Evolutionary conservation across 2,113 vertebrate species (phyloP), one percentile per base, ranked within the genome.

Genomic region (Parus major): DNA sequence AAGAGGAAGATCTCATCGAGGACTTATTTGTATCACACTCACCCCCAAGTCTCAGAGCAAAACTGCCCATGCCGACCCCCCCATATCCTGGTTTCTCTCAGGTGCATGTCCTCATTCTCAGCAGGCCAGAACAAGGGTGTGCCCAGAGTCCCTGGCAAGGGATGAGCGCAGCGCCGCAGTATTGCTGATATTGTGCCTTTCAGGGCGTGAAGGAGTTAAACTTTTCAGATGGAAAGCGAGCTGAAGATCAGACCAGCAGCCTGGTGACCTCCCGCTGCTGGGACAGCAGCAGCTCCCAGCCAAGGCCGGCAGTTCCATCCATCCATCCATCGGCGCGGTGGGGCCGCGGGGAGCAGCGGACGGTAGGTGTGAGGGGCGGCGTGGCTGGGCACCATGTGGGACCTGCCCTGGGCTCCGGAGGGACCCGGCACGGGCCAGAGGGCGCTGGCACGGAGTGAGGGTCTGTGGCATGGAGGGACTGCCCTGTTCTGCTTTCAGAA

Each of bases 161-260:
- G 60, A n/a, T 7, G 9, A 61, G 47, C 1, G 0, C 4, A 5
- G 23, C 0, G 0, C 55, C 2, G 1, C 57, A 28, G 70, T 11
- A 23, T 36, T 31, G 53, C 9, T 1, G 12, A 8, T 29, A 21
- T 11, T 72, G 56, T 3, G 2, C 50, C 28, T 92, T 68, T 50
- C 80, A 90, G 96, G 96, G n/a, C 14, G 2, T 50, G 94, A 93
- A 96, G 63, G 95, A 88, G 95, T 97, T 97, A 95, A 96, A 89
- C 33, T 90, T 90, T 50, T 71, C 70, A 47, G 78, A 59, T 94
- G 95, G 69, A 92, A 91, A 92, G 69, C 13, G 12, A 94, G 41
- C 80, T 73, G 83, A 94, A 91, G 77, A 91, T 88, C 86, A 88
- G 90, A 80, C 49, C n/a, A 28, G 80, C 94, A 96, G 95, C 80